Evolutionary conservation across 2,888 invertebrate species (phyloP), one percentile per base, ranked within the genome.

Genomic region (Drosophila merina): DNA sequence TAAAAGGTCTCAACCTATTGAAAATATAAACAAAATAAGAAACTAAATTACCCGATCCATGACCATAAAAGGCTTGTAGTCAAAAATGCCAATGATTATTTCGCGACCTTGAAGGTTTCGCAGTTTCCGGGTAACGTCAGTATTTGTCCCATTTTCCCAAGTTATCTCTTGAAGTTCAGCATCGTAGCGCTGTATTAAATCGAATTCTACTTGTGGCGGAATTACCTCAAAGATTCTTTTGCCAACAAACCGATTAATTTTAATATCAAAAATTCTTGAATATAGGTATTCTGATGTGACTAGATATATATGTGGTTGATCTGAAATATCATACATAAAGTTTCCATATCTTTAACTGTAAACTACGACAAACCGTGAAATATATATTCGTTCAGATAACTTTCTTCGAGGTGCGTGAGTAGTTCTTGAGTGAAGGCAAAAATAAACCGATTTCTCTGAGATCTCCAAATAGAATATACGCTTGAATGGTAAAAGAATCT

Each of bases 1-100:
- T 6, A 36, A 45, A 3, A n/a, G 28, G 9, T 7, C 20, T 14
- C 20, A 33, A 8, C 0, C 2, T 1, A 4, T 4, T 9, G 2
- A 0, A n/a, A 4, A 25, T n/a, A 4, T 1, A 7, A 1, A 25
- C 28, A 5, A 4, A 10, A n/a, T 4, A 2, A 12, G 5, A 2
- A 5, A 4, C 10, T 44, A 5, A 52, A 83, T 52, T 42, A 86
- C 82, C 69, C 74, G 84, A 33, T 88, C 81, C 3, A 90, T 14
- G n/a, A 90, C 60, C 54, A 89, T 77, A 60, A 89, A 90, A 1
- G 91, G 91, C 12, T 85, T 80, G 58, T 91, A 91, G 56, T 89
- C 82, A 14, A 91, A 89, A 2, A 86, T 48, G 0, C 86, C 89
- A 5, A 88, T 31, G 7, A 83, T 74, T 5, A 91, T 66, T 68